Percentiles rank a stretch among this genome's conserved stretches.
These are phyloP conservation scores for Caerostris darwini DNA, from an alignment of 1,140 invertebrate species.

Conservation along the genomic window DNA sequence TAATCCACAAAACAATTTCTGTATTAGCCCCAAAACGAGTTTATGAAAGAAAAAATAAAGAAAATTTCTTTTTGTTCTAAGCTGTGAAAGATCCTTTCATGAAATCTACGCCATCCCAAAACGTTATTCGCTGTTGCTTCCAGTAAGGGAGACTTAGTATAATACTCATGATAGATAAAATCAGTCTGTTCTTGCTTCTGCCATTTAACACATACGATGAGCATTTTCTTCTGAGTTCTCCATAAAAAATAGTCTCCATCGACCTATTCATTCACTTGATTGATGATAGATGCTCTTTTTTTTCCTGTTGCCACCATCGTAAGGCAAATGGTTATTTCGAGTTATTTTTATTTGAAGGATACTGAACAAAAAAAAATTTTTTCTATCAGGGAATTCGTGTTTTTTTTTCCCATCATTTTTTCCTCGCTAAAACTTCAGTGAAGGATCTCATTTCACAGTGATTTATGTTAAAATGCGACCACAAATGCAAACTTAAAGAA, in stretches of 20 bases:
- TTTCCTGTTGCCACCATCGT: neutral
- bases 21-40: too few relatives aligned
- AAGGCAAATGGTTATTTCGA: slow-evolving; percentile 36
- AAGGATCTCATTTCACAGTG: slow-evolving; percentile 9
- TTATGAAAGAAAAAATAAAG: too few relatives aligned
- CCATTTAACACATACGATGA: slow-evolving; percentile 20
- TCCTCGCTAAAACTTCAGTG: neutral
- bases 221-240: neutral
- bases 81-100: neutral
- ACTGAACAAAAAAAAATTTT: slow-evolving; percentile 10
- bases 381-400: neutral
- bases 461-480: slow-evolving; percentile 31
- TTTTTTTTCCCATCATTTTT: neutral
- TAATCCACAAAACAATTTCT: too few relatives aligned
- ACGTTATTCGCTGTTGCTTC: neutral
- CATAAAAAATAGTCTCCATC: neutral
- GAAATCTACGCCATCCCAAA: neutral
- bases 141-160: neutral
- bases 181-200: slow-evolving; percentile 4
- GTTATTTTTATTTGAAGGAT: slow-evolving; percentile 31
- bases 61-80: neutral
- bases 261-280: slow-evolving; percentile 32
- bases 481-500: too few relatives aligned
- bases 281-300: slow-evolving; percentile 14
- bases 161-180: neutral